Evolutionary conservation across 37 sponge, comb jelly and placozoan genomes (phyloP).

Genomic region (Oscarella lobularis): DNA sequence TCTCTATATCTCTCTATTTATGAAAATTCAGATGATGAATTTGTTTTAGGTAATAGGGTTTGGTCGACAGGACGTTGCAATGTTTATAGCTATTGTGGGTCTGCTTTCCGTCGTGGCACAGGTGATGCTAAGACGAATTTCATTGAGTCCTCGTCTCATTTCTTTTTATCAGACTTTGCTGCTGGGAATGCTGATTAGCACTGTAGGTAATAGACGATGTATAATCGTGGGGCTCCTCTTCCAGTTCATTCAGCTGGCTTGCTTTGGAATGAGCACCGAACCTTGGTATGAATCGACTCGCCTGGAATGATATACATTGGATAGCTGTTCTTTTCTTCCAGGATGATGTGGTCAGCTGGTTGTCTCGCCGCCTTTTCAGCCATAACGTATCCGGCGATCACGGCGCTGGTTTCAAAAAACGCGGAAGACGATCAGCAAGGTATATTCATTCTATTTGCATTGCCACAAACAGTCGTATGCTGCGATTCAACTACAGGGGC

Average conservation of each 20-base stretch:
- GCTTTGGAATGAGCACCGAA: slow-evolving; percentile 46
- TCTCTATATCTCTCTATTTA: not conserved
- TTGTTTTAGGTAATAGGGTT: slow-evolving; percentile 42
- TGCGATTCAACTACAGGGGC: slow-evolving; percentile 25
- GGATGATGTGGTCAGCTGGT: slow-evolving; percentile 65
- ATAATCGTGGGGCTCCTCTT: slow-evolving; percentile 56
- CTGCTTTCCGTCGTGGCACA: slow-evolving; percentile 50
- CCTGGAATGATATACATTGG: slow-evolving; percentile 8
- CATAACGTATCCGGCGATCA: slow-evolving; percentile 80
- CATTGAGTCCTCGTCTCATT: slow-evolving; percentile 1
- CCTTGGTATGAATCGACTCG: slow-evolving; percentile 36
- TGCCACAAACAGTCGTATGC: not conserved
- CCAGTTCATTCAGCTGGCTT: slow-evolving; percentile 60
- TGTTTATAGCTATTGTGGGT: slow-evolving; percentile 69
- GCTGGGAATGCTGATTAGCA: slow-evolving; percentile 29
- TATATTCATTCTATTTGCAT: not conserved
- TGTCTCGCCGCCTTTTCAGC: slow-evolving; percentile 48
- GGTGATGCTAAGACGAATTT: slow-evolving; percentile 2
- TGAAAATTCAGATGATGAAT: not conserved
- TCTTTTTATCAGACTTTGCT: slow-evolving; percentile 42
- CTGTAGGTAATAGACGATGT: slow-evolving; percentile 45
- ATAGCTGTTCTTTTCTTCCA: slow-evolving; percentile 8
- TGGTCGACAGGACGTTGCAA: slow-evolving; percentile 43
- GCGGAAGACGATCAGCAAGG: slow-evolving; percentile 67
- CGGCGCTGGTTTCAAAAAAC: slow-evolving; percentile 60